A percentile compares a stretch with the other conserved stretches of the same genome.
These are phyloP conservation scores for Drosophila nr. perissopoda DNA, from an alignment of 2,888 invertebrate genomes.

Conservation along the genomic window DNA sequence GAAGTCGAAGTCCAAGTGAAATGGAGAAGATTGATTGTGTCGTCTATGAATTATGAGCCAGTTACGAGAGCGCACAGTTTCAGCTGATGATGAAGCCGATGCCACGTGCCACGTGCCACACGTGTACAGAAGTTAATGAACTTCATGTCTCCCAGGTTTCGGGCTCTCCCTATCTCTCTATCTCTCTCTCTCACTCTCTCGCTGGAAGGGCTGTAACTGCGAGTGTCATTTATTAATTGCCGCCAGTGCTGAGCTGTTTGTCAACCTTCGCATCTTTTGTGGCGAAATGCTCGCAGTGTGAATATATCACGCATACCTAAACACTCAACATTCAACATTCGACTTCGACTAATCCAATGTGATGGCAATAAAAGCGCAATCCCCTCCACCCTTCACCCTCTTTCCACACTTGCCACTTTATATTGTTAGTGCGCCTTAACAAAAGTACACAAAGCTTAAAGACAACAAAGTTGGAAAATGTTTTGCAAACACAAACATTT, in stretches of 20 bases:
- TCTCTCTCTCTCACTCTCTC: neutral
- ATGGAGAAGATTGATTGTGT: slow-evolving; percentile 60
- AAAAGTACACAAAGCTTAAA: slow-evolving; percentile 3
- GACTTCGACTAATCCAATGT: slow-evolving; percentile 17
- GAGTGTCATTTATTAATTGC: slow-evolving; percentile 47
- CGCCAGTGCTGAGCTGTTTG: slow-evolving; percentile 7
- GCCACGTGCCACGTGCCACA: slow-evolving; percentile 24
- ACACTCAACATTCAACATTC: slow-evolving; percentile 12
- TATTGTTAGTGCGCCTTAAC: neutral
- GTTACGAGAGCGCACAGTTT: neutral
- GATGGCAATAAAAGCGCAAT: slow-evolving; percentile 2
- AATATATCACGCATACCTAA: slow-evolving; percentile 39
- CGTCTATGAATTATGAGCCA: slow-evolving; percentile 61
- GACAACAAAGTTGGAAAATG: slow-evolving; percentile 30
- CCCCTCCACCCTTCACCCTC: neutral
- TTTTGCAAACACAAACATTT: slow-evolving; percentile 55
- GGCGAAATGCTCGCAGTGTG: slow-evolving; percentile 1
- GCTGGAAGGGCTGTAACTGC: neutral
- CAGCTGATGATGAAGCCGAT: slow-evolving; percentile 1
- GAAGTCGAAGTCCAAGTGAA: slow-evolving; percentile 45
- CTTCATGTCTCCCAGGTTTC: slow-evolving; percentile 2
- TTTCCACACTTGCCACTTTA: slow-evolving; percentile 1
- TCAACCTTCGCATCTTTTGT: neutral
- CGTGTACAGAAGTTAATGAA: slow-evolving; percentile 51
- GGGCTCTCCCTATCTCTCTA: neutral